These are phyloP conservation scores for Halcyon badia DNA, from an alignment of 2,797 vertebrate genomes.

Conservation along the genomic window DNA sequence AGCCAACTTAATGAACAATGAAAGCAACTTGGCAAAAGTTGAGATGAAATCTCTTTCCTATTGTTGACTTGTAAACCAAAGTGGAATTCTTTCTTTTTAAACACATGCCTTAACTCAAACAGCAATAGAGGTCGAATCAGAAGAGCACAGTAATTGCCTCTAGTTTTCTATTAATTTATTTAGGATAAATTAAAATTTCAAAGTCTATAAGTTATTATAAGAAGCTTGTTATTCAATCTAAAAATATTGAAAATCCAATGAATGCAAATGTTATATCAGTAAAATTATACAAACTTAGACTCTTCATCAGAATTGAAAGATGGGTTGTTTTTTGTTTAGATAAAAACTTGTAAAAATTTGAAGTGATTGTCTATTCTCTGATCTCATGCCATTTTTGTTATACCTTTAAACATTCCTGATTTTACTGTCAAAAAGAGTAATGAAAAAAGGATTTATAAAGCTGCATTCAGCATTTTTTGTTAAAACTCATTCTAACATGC, in stretches of 20 bases:
- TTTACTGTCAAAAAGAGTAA: neutral
- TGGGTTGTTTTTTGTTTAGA: neutral
- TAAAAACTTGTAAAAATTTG: neutral
- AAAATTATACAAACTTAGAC: neutral
- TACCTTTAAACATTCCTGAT: neutral
- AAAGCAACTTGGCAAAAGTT: neutral
- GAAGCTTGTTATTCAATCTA: neutral
- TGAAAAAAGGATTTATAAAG: neutral
- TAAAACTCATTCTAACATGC: neutral
- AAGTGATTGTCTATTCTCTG: neutral
- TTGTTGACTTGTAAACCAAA: neutral
- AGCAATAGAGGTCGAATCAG: accelerated
- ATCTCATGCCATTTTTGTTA: neutral
- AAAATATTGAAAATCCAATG: neutral
- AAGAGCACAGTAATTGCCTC: neutral
- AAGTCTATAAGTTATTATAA: neutral
- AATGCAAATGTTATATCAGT: neutral
- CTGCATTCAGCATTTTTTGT: neutral
- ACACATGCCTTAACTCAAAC: neutral
- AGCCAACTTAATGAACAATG: neutral
- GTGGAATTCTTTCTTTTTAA: neutral
- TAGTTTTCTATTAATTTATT: neutral
- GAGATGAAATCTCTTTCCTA: neutral
- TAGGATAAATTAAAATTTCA: neutral
- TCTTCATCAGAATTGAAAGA: neutral